These are phyloP conservation scores for Mus musculus DNA, from an alignment of 2,113 vertebrate species.

Conservation along the genomic window GRCm39 chr10:101825501-101826000, in stretches of 20 bases:
- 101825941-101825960: neutral
- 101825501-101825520: neutral
- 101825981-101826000: neutral
- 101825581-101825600: neutral
- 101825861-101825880: neutral
- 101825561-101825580: neutral
- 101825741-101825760: neutral
- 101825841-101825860: conserved; percentile 10
- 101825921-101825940: neutral
- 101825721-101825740: neutral
- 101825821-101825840: neutral
- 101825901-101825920: neutral
- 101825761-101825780: neutral
- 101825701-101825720: neutral
- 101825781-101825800: neutral
- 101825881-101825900: neutral
- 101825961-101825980: neutral
- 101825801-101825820: neutral
- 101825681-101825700: neutral
- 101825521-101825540: neutral
- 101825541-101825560: neutral
- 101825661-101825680: neutral
- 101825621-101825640: neutral
- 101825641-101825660: neutral
- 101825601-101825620: neutral